Conservation (phyloP, 35 echinoderm and acorn worm genomes). For the Chiridota heheva region DNA sequence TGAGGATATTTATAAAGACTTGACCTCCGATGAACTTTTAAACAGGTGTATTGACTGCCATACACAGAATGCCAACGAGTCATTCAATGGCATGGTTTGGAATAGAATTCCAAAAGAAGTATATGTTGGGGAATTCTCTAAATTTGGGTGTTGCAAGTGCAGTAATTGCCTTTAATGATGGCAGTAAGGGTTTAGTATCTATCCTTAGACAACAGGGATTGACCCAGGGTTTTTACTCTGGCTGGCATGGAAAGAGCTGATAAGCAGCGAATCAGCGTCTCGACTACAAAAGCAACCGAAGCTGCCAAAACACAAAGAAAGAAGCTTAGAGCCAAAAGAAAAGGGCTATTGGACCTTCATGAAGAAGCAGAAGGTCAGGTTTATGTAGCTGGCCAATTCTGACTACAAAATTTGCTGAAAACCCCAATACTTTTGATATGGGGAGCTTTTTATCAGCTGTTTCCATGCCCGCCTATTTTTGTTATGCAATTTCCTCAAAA, state of each 20-base stretch:
- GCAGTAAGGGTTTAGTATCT: too few species aligned
- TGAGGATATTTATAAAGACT: constrained; percentile 22
- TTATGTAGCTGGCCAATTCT: neutral
- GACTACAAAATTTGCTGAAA: neutral
- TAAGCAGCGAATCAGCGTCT: neutral
- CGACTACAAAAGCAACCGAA: neutral
- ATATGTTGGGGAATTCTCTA: constrained; percentile 9
- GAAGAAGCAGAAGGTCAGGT: neutral
- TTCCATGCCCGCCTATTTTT: too few species aligned
- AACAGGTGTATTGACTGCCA: constrained; percentile 10
- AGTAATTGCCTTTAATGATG: neutral
- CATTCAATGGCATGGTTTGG: constrained; percentile 24
- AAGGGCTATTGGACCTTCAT: neutral
- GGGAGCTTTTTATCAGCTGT: neutral
- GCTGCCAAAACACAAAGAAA: neutral
- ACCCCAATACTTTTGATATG: neutral
- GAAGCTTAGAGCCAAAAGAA: neutral
- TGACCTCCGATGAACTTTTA: constrained; percentile 19
- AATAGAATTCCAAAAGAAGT: constrained; percentile 28
- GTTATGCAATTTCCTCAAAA: too few species aligned
- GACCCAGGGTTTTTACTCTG: neutral
- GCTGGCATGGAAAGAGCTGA: neutral
- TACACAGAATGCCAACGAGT: constrained; percentile 31
- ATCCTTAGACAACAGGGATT: too few species aligned
- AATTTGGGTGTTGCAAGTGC: constrained; percentile 3